Base-by-base conservation (phyloP, 1,140 invertebrate species). In the Calephelis nemesis region DNA sequence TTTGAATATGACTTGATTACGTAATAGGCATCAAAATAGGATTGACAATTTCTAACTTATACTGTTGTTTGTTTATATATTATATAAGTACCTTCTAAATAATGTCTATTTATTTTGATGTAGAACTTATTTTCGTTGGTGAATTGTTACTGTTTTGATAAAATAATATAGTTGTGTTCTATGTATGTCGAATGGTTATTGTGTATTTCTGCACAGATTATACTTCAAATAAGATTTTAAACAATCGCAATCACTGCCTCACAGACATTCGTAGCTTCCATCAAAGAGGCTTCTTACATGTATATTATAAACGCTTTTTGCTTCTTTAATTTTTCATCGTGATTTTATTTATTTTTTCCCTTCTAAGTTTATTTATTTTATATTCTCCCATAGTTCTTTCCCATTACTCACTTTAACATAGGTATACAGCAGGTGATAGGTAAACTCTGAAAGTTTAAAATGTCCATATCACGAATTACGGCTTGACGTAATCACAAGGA, bases 221-320 rank as follows among this genome's bases (percentile, higher is more conserved):
- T 66, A 58, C n/a, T 54, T 66, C 45, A 40, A 63, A 63, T 54
- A 15, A 70, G 62, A 69, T 69, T 50, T 72, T 76, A 76, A 74
- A 83, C 85, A 87, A 76, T 79, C 83, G 87, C 87, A 89, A 88
- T 90, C 87, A 91, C 86, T 91, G 88, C 88, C 88, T 91, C 88
- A 88, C 88, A 82, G 74, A 90, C 88, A 91, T 91, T 91, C 88
- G 88, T 90, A 87, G 88, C 87, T 91, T 89, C 82, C 83, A 82
- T 85, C 78, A 72, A 83, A 88, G 85, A 39, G 52, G 52, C 30
- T 60, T 40, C 86, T 91, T 89, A 77, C 81, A 87, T 80, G 80
- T 78, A 87, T 81, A 81, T 78, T 79, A 78, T 88, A 81, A 87
- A 85, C 85, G 88, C 88, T 90, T 91, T 82, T 75, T 79, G 86